Percentiles rank a stretch among this genome's conserved stretches.
Evolutionary conservation across 1,140 invertebrate genomes (phyloP).

Genomic region (Colletes gigas): DNA sequence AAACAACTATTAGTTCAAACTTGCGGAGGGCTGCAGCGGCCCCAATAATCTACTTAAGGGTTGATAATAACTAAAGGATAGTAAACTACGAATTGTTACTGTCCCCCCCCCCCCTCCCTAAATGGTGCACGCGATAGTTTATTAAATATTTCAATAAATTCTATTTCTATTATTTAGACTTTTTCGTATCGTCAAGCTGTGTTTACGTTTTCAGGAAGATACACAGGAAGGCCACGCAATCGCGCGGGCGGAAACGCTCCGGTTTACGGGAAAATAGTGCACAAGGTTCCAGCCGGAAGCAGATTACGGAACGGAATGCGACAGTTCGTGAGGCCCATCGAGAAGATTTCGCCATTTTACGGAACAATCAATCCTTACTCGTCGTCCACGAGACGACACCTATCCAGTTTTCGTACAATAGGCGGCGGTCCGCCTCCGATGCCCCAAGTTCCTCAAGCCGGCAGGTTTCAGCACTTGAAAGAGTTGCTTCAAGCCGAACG

Average conservation of each 20-base stretch:
- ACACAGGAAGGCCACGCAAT: slow-evolving; percentile 58
- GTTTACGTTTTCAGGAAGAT: slow-evolving; percentile 52
- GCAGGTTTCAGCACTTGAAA: slow-evolving; percentile 85
- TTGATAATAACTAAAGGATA: no score
- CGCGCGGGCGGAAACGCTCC: slow-evolving; percentile 74
- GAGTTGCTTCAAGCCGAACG: slow-evolving; percentile 84
- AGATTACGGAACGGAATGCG: slow-evolving; percentile 75
- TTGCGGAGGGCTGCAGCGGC: no score
- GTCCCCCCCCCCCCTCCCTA: no score
- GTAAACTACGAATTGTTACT: no score
- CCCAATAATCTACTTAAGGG: no score
- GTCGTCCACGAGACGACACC: slow-evolving; percentile 70
- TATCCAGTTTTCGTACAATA: slow-evolving; percentile 69
- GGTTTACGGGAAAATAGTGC: slow-evolving; percentile 84
- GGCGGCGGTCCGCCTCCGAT: slow-evolving; percentile 62
- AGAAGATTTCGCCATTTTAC: slow-evolving; percentile 78
- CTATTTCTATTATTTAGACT: no score
- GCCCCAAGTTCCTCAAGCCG: slow-evolving; percentile 80
- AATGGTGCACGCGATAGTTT: no score
- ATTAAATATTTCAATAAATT: no score
- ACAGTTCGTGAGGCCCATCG: slow-evolving; percentile 76
- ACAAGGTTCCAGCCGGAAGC: slow-evolving; percentile 81
- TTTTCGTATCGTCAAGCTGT: neutral
- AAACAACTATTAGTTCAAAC: no score
- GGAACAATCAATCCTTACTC: slow-evolving; percentile 77